Percentiles rank a stretch among this genome's conserved stretches.
phyloP scores from a whole-genome alignment of 1,140 invertebrate genomes.

The Berghia stephanieae region DNA sequence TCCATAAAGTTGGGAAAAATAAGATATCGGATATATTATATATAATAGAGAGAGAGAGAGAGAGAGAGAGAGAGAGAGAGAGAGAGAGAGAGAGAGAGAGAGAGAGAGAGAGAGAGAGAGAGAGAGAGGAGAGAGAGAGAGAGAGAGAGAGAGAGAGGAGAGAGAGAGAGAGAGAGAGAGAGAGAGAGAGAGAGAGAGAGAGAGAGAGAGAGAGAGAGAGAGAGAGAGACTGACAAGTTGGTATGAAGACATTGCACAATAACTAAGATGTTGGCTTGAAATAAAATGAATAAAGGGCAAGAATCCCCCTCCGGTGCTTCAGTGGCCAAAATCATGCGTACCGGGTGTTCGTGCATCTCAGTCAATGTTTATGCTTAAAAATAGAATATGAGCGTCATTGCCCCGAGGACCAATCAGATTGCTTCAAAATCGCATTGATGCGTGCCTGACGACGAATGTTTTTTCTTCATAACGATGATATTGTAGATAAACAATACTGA shows the following conservation, averaged over 20 bases:
- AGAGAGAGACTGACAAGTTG: neutral
- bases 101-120: slow-evolving; percentile 1
- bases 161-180: neutral
- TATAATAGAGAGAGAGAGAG: neutral
- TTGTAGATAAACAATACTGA: no score
- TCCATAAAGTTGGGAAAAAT: neutral
- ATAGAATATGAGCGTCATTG: neutral
- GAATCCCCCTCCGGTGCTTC: no score
- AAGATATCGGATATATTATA: neutral
- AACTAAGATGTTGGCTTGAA: neutral
- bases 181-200: neutral
- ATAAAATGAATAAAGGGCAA: neutral
- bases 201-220: neutral
- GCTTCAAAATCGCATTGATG: no score
- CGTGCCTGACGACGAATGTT: no score
- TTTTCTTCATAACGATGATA: no score
- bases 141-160: neutral
- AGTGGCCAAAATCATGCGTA: neutral
- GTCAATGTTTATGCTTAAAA: neutral
- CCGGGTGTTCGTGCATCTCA: neutral
- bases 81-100: slow-evolving; percentile 11
- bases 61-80: neutral
- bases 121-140: neutral
- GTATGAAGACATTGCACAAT: neutral
- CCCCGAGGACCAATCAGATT: no score